Evolutionary conservation across 1,140 invertebrate genomes (phyloP).

Genomic region (Physella acuta): DNA sequence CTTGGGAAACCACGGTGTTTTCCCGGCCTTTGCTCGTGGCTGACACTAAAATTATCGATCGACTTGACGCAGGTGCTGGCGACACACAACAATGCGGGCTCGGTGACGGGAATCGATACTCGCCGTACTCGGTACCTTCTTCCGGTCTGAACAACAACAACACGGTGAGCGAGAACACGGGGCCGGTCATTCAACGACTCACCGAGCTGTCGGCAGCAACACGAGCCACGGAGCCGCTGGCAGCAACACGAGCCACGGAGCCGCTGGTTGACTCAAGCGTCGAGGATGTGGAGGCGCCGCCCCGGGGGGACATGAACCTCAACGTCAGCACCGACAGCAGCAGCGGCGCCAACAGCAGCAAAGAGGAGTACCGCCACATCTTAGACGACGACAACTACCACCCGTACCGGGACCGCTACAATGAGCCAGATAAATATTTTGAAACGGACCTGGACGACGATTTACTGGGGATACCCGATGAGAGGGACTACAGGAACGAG

Average conservation of each 20-base stretch:
- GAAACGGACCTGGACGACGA: slow-evolving; percentile 3
- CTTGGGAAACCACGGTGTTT: not conserved
- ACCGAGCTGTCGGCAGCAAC: not conserved
- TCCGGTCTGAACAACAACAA: too few species aligned
- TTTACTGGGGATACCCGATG: not conserved
- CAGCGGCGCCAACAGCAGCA: slow-evolving; percentile 18
- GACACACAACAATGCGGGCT: not conserved
- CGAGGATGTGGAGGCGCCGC: slow-evolving; percentile 2
- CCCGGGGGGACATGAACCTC: not conserved
- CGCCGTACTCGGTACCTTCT: too few species aligned
- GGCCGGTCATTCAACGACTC: not conserved
- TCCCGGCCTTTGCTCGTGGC: not conserved
- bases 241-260: not conserved
- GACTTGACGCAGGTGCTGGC: not conserved
- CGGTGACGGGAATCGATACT: not conserved
- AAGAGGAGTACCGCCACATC: slow-evolving; percentile 19
- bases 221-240: not conserved
- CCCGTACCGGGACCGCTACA: not conserved
- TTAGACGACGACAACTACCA: slow-evolving; percentile 25
- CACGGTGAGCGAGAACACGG: not conserved
- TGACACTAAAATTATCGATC: not conserved
- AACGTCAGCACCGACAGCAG: slow-evolving; percentile 11
- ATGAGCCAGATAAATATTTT: not conserved
- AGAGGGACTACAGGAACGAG: slow-evolving; percentile 20
- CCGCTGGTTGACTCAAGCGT: slow-evolving; percentile 12